phyloP scores from a whole-genome alignment of 2,888 invertebrate species.

The Oligia fasciuncula region DNA sequence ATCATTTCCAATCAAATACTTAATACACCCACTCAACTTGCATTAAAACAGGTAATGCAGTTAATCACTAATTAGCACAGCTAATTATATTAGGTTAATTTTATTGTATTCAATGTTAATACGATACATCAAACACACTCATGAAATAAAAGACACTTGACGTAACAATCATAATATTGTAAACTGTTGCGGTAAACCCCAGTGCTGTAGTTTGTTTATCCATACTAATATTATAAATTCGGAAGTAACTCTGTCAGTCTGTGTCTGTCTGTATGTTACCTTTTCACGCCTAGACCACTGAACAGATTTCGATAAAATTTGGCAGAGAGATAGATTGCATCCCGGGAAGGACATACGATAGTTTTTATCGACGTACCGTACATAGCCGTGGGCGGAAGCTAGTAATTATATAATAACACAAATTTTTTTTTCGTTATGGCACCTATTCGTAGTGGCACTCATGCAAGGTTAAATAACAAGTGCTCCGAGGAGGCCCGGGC shows the following conservation, averaged over 20 bases:
- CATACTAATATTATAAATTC: too few relatives aligned
- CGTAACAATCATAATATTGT: neutral
- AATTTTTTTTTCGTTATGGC: too few relatives aligned
- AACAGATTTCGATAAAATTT: too few relatives aligned
- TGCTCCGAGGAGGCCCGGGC: neutral
- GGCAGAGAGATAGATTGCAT: too few relatives aligned
- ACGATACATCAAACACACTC: slow-evolving; percentile 3
- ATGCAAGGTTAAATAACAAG: neutral
- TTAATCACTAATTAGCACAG: slow-evolving; percentile 22
- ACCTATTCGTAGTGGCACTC: too few relatives aligned
- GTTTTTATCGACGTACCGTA: too few relatives aligned
- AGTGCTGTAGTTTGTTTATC: neutral
- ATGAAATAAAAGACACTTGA: neutral
- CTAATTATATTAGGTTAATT: slow-evolving; percentile 9
- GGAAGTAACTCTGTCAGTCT: too few relatives aligned
- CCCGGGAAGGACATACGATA: too few relatives aligned
- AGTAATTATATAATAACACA: too few relatives aligned
- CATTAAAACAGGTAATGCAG: slow-evolving; percentile 4
- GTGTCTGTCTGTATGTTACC: too few relatives aligned
- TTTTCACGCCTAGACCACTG: too few relatives aligned
- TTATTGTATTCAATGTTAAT: neutral
- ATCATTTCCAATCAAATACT: slow-evolving; percentile 3
- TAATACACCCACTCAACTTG: neutral
- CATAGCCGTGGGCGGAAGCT: too few relatives aligned
- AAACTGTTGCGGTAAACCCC: neutral